A percentile compares a stretch with the other conserved stretches of the same genome.
Evolutionary conservation across 2,888 invertebrate genomes (phyloP).

Genomic region (Lithophane socia): DNA sequence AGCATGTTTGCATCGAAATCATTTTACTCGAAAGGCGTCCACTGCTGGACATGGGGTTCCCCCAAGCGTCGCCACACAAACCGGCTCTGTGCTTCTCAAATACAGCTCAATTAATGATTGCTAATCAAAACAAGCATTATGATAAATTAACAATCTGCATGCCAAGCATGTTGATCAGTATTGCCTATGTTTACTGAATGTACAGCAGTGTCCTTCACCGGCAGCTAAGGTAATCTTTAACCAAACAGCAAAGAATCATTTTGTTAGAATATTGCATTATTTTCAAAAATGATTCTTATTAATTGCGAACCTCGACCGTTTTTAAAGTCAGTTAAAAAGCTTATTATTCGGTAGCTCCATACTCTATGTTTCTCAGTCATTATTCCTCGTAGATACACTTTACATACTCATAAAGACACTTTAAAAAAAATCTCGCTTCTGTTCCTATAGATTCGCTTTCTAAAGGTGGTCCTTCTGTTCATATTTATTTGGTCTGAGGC

Average conservation of each 20-base stretch:
- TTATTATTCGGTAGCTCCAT: background rate
- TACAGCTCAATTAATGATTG: background rate
- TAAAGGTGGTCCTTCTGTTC: constrained; percentile 27
- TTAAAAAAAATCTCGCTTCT: no score
- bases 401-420: no score
- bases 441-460: no score
- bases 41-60: background rate
- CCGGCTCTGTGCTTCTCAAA: background rate
- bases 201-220: background rate
- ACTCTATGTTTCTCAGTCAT: no score
- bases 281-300: background rate
- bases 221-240: background rate
- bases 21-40: background rate
- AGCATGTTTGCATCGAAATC: background rate
- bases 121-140: background rate
- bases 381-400: no score
- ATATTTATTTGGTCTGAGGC: constrained; percentile 25
- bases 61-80: no score
- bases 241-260: no score
- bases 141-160: background rate
- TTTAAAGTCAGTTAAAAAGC: background rate
- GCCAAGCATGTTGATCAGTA: background rate
- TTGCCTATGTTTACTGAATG: background rate
- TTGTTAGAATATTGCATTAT: background rate
- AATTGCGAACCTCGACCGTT: background rate